Percentiles rank a stretch among this genome's conserved stretches.
These are phyloP conservation scores for Macropus fuliginosus DNA, from an alignment of 2,797 vertebrate species.

Conservation along the genomic window DNA sequence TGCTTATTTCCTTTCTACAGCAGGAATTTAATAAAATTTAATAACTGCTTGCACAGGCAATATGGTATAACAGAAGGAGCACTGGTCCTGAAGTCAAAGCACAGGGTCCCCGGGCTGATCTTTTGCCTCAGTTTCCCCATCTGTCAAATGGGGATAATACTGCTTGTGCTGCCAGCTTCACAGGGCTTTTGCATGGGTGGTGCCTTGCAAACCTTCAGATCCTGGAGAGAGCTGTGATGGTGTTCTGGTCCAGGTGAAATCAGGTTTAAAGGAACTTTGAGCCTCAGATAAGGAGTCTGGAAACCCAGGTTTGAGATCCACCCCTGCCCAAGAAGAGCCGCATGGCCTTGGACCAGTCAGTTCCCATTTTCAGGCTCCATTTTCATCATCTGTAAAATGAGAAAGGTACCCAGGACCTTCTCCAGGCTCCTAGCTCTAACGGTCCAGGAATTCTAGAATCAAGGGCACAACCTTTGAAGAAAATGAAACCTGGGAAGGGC, in stretches of 20 bases:
- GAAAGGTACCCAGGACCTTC: not conserved
- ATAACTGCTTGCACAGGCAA: not conserved
- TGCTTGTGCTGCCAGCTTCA: not conserved
- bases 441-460: not conserved
- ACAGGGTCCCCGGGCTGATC: not conserved
- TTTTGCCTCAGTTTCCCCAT: not conserved
- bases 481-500: not conserved
- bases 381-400: not conserved
- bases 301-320: not conserved
- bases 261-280: not conserved
- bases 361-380: not conserved
- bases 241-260: not conserved
- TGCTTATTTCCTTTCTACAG: not conserved
- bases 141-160: not conserved
- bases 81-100: not conserved
- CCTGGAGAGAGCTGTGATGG: not conserved
- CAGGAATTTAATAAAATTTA: not conserved
- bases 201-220: not conserved
- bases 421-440: not conserved
- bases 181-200: not conserved
- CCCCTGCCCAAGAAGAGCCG: not conserved
- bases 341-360: not conserved
- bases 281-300: not conserved
- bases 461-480: not conserved
- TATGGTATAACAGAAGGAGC: not conserved